Base-by-base conservation (phyloP, 2,888 invertebrate species). In the Petrophora chlorosata region DNA sequence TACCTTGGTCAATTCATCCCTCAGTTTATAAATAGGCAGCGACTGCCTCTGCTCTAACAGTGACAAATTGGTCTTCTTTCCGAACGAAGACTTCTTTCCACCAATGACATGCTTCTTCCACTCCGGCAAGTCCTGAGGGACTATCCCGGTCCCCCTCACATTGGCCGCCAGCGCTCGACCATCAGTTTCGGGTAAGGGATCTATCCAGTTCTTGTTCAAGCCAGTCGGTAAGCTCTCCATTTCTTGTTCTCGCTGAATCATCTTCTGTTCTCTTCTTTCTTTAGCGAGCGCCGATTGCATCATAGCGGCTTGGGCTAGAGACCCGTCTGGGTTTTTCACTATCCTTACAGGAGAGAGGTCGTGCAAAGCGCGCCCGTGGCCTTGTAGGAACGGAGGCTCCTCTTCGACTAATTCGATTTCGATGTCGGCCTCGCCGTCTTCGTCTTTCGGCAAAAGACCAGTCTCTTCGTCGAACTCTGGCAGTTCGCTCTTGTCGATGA, bases 31-130 rank as follows among this genome's bases (percentile, higher is more conserved):
- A 67, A 99, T 99, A 3, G 99, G 99, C 61, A 99, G 88, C 12
- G 96, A 96, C 78, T 99, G 98, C 12, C 99, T 92, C 82, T 99
- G 99, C 76, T 99, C 99, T 25, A 99, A 82, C 15, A 99, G 92
- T 0, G 96, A 95, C 73, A 99, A 90, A 67, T 97, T 98, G 0
- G 99, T 99, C 79, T 99, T 98, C 83, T 97, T 98, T 26, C 99
- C 99, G 73, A 98, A 99, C 0, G 99, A 98, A 0, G 98, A 98
- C 77, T 99, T 99, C 77, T 98, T 97, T 0, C 98, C 99, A 1
- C 98, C 99, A 47, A 98, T 98, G 0, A 99, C 97, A 73, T 99
- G 98, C 70, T 98, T 98, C 83, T 99, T 99, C 99, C 99, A 99
- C 79, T 99, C 99, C 0, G 99, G 99, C 54, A 99, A 91, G 72